Base-by-base conservation (phyloP, 2,113 vertebrate species). In the Toxostoma redivivum region DNA sequence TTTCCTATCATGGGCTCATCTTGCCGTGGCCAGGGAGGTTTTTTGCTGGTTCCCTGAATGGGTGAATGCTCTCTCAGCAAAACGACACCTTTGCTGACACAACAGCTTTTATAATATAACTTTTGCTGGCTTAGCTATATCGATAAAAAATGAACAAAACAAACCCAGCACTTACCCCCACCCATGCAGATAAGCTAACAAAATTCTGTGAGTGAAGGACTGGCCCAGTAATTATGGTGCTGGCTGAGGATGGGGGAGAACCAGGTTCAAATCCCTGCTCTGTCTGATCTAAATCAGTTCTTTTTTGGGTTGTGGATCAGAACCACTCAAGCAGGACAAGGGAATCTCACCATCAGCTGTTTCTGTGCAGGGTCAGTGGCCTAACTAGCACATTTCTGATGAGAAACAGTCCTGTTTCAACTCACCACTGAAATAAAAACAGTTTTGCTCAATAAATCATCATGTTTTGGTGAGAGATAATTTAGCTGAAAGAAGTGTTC, bases 71-170 rank as follows among this genome's bases (percentile, higher is more conserved):
- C 88, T 65, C 91, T 92, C 95, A 96, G 94, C 95, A 95, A 45
- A 95, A 91, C 50, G 10, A 54, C 76, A 92, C 92, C 92, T 96
- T 53, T 91, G 93, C 96, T 94, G 91, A 95, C 53, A 48, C n/a
- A 27, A 57, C 73, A 84, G 83, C 83, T 95, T 89, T 86, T 35
- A 30, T 25, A 94, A 54, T 69, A n/a, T 35, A 57, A 89, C 77
- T 91, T 76, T 15, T 91, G 83, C 92, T 96, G 81, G 51, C 86
- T 95, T 95, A 30, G 94, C 91, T 91, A 4, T 91, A 89, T 78
- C 53, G 89, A 45, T 81, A 92, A 92, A 92, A 92, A 91, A 51
- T 22, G 86, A 94, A 88, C 65, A 40, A 77, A 92, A 82, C 81
- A 57, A 90, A 83, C 37, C 35, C 33, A 21, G 82, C 67, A 8